phyloP scores from a whole-genome alignment of 2,113 vertebrate species.

The Corythoichthys intestinalis region DNA sequence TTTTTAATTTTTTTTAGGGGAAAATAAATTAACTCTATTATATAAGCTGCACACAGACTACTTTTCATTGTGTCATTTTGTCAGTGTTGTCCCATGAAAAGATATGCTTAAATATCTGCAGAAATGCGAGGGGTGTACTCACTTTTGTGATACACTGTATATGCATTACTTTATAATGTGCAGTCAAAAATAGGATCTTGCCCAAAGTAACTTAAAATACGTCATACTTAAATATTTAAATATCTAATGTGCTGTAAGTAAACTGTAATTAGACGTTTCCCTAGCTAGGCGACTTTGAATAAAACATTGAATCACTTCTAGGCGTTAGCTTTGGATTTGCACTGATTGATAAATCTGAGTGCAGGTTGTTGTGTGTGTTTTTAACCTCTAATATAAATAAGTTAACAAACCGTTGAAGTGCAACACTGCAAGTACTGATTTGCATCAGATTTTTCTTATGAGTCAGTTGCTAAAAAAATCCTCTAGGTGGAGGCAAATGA shows the following conservation, averaged over 20 bases:
- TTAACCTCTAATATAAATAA: background rate
- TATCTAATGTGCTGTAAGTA: background rate
- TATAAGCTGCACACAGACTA: no score
- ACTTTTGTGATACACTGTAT: no score
- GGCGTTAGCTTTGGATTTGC: background rate
- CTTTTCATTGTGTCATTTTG: no score
- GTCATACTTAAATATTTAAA: background rate
- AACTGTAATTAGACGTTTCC: background rate
- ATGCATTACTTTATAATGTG: background rate
- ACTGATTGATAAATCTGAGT: background rate
- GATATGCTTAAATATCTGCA: no score
- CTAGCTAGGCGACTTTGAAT: background rate
- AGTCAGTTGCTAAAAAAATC: constrained; percentile 5
- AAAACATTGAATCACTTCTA: background rate
- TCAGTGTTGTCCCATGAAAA: no score
- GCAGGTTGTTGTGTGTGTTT: background rate
- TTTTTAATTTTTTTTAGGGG: no score
- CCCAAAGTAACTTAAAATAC: background rate
- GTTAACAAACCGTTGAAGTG: background rate
- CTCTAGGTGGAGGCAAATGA: constrained; percentile 70
- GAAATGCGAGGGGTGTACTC: no score
- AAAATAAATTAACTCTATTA: no score
- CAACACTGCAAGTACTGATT: background rate
- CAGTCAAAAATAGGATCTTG: background rate
- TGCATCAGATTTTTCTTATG: background rate